Base-by-base conservation (phyloP, 2,113 vertebrate species). In the Piprites chloris region DNA sequence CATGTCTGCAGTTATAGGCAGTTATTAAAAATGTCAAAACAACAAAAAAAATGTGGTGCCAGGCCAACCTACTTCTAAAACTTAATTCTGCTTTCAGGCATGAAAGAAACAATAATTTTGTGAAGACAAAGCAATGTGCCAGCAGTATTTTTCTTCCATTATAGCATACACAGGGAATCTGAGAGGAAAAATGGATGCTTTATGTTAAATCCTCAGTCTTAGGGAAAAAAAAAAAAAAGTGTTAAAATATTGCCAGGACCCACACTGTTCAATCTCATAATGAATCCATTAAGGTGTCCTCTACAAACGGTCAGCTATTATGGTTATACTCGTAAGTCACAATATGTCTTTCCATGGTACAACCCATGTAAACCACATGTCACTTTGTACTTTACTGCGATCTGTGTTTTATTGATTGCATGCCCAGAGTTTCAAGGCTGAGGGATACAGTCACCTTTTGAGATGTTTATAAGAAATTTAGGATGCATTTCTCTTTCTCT, bases 41-140 rank as follows among this genome's bases (percentile, higher is more conserved):
- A 94, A 89, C 62, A 92, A 92, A 94, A 95, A 96, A 97, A 96
- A 73, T 89, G 82, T 87, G 87, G 62, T 79, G 85, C 74, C 94
- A 94, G 85, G 63, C 50, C 52, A 96, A 82, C 87, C 95, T 94
- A 91, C 86, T 92, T 95, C 92, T 97, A 93, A 96, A 97, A 97
- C 89, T 89, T 89, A 97, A 93, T 97, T 97, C 90, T 96, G 93
- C 89, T 97, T 95, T 42, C 83, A 98, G 95, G 95, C 75, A 96
- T 94, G 94, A 95, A 96, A 93, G 95, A 93, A 97, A 96, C 96
- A 98, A 97, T 98, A 97, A 98, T 97, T 97, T 95, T 41, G 94
- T 94, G 96, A 98, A 98, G 98, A 98, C 97, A 98, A 95, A 98
- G 97, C 93, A 95, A 96, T 97, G 94, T 91, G 89, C 94, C 97